Evolutionary conservation across 2,888 invertebrate species (phyloP).

Genomic region (Tromatobia lineatoria): DNA sequence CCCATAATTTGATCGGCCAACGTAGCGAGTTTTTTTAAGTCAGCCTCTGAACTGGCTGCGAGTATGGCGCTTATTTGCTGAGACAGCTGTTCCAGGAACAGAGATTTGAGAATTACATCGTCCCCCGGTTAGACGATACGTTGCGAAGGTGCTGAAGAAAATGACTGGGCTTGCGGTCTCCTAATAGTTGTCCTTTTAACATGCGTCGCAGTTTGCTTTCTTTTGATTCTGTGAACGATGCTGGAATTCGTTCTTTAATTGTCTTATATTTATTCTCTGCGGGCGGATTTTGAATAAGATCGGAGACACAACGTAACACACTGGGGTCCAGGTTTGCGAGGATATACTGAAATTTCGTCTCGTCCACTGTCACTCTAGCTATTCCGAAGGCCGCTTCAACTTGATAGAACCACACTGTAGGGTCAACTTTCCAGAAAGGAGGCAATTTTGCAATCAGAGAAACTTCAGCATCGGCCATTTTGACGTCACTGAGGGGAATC

Average conservation of each 20-base stretch:
- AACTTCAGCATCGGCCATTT: too few relatives aligned
- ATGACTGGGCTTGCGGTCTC: constrained; percentile 56
- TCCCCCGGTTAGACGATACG: constrained; percentile 27
- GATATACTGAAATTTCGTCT: constrained; percentile 18
- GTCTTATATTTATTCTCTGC: constrained; percentile 15
- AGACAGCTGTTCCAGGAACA: constrained; percentile 49
- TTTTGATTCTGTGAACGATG: constrained; percentile 34
- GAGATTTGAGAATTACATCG: constrained; percentile 29
- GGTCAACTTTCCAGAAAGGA: too few relatives aligned
- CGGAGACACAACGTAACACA: constrained; percentile 26
- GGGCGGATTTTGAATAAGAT: constrained; percentile 44
- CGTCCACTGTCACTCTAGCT: background rate
- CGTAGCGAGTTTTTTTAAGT: constrained; percentile 6
- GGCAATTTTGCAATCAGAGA: too few relatives aligned
- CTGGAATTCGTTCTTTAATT: constrained; percentile 44
- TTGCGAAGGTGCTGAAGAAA: constrained; percentile 49
- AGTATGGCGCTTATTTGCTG: constrained; percentile 39
- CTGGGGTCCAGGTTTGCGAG: constrained; percentile 15
- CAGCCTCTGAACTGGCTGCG: constrained; percentile 11
- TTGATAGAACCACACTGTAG: constrained; percentile 24
- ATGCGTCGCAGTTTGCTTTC: constrained; percentile 44
- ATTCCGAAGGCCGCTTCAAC: constrained; percentile 33
- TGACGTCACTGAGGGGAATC: too few relatives aligned
- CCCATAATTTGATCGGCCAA: constrained; percentile 48
- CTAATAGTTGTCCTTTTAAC: constrained; percentile 35